Percentiles rank a stretch among this genome's conserved stretches.
Conservation (phyloP, 2,113 vertebrate species). For the Dipodomys ordii region DNA sequence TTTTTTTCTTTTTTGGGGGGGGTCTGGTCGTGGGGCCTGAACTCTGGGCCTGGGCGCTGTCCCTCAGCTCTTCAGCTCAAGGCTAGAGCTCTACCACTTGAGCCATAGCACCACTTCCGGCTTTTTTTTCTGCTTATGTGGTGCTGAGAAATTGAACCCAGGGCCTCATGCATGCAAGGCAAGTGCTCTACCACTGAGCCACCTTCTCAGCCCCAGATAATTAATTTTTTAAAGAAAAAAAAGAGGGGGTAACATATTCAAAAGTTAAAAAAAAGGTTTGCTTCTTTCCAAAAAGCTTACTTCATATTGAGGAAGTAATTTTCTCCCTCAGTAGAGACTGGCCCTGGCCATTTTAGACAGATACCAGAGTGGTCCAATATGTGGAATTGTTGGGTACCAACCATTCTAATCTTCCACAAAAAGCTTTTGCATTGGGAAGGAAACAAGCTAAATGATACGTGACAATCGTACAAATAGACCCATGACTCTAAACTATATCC, state of each 20-base stretch:
- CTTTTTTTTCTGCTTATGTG: no score
- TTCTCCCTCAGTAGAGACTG: background rate
- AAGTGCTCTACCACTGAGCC: no score
- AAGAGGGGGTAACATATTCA: background rate
- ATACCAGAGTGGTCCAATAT: background rate
- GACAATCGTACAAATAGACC: slow-evolving; percentile 47
- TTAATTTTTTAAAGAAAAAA: background rate
- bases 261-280: slow-evolving; percentile 22
- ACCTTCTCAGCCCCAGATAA: no score
- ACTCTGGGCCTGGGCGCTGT: no score
- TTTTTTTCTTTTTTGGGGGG: no score
- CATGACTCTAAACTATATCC: slow-evolving; percentile 48
- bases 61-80: no score
- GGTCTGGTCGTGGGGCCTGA: no score
- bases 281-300: background rate
- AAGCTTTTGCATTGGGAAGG: slow-evolving; percentile 29
- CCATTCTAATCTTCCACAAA: slow-evolving; percentile 17
- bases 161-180: no score
- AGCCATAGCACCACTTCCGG: no score
- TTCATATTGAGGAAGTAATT: background rate
- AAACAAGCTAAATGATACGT: slow-evolving; percentile 33
- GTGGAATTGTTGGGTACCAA: background rate
- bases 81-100: no score
- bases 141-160: no score
- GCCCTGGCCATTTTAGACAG: background rate